Base-by-base conservation (phyloP, 2,888 invertebrate species). In the Spodoptera exigua region DNA sequence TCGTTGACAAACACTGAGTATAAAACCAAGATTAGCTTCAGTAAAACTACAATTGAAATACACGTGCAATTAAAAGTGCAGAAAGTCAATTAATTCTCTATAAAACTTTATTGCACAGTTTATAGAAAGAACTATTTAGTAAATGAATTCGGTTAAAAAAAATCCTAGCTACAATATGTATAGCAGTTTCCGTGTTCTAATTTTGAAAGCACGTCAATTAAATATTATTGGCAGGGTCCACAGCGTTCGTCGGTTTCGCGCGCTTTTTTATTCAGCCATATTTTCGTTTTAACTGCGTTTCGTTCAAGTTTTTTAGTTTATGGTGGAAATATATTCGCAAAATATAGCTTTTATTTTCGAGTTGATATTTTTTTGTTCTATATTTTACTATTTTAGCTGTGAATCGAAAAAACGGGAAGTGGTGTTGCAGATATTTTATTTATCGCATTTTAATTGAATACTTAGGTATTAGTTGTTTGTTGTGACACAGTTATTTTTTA, bases 201-300 rank as follows among this genome's bases (percentile, higher is more conserved):
- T 39, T 66, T 70, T 39, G 21, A 70, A 74, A 62, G 61, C 46
- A 52, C 51, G 44, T 49, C 74, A 73, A 74, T 73, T 71, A 56
- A 69, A 69, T 64, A 37, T 57, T 55, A 72, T 61, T 65, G 55
- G 54, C 44, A 68, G 40, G 44, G 16, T 35, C 5, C 14, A 57
- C 34, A 56, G 58, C 37, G 43, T 35, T 17, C 9, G 27, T 27
- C 27, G 27, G 27, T 27, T 27, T 27, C 27, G 7, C 21, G 37
- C 16, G 27, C 37, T 34, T 44, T 72, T 59, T 67, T 61, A 40
- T 61, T 54, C 14, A 35, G 21, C 18, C 2, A 35, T 62, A 35
- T 67, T 62, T 41, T 55, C 3, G 17, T 37, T 34, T 39, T 48
- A 17, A 53, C 32, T 51, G 41, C 13, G 39, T 65, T 70, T 56